Percentiles rank a stretch among this genome's conserved stretches.
Conservation (phyloP, 1,140 invertebrate genomes). For the Aphelinus certus region DNA sequence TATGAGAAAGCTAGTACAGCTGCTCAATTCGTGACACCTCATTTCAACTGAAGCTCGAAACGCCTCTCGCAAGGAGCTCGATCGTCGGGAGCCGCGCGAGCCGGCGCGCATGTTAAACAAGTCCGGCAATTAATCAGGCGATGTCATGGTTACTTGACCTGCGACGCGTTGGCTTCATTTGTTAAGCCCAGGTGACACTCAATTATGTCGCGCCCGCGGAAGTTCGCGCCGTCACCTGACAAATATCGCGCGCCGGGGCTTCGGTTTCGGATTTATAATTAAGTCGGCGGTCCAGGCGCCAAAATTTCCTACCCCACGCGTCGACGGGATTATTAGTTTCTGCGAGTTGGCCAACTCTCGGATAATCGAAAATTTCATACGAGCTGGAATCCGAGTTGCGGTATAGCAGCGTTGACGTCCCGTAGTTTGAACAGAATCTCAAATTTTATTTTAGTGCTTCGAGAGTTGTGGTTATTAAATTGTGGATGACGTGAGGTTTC, state of each 20-base stretch:
- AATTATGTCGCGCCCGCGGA: constrained; percentile 36
- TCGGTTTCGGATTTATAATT: constrained; percentile 38
- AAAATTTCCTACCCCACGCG: neutral
- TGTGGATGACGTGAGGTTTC: too few species aligned
- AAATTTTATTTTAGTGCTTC: too few species aligned
- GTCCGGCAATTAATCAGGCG: constrained; percentile 31
- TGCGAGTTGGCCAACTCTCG: neutral
- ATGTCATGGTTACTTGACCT: constrained; percentile 27
- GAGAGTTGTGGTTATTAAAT: too few species aligned
- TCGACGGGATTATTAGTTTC: neutral
- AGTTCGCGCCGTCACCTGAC: neutral
- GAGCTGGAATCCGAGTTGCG: too few species aligned
- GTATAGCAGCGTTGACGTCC: too few species aligned
- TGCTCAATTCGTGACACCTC: too few species aligned
- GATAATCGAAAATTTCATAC: too few species aligned
- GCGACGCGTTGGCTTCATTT: constrained; percentile 36
- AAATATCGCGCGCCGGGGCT: constrained; percentile 22
- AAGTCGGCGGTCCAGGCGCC: constrained; percentile 14
- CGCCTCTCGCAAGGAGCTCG: too few species aligned
- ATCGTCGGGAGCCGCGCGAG: too few species aligned
- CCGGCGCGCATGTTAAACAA: constrained; percentile 30
- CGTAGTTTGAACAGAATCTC: too few species aligned
- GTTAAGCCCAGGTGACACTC: constrained; percentile 44
- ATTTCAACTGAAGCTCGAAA: too few species aligned
- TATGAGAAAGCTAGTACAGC: too few species aligned